These are phyloP conservation scores for Pyxicephalus adspersus DNA, from an alignment of 2,113 vertebrate species.

Conservation along the genomic window DNA sequence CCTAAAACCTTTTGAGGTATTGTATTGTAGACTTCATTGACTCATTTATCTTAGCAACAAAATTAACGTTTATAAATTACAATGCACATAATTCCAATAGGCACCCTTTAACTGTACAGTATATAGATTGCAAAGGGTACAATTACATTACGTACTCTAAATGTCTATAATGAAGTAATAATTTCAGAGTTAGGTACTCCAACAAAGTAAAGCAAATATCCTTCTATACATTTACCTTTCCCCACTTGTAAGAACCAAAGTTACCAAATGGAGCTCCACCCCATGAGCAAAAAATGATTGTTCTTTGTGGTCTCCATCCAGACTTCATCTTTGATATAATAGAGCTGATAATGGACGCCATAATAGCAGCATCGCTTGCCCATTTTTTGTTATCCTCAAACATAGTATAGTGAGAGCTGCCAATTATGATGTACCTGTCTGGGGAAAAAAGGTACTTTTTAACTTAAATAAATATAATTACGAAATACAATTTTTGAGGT, in stretches of 20 bases:
- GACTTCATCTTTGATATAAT: conserved; percentile 76
- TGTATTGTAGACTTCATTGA: no score
- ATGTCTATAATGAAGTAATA: no score
- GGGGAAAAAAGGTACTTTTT: conserved; percentile 57
- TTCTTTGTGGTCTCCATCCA: conserved; percentile 87
- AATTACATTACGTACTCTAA: no score
- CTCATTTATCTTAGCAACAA: no score
- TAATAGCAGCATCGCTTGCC: conserved; percentile 80
- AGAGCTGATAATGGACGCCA: conserved; percentile 82
- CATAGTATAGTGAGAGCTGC: conserved; percentile 77
- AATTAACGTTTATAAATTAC: no score
- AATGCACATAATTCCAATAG: no score
- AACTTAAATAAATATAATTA: neutral
- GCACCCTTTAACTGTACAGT: no score
- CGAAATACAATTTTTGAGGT: no score
- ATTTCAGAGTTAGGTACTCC: no score
- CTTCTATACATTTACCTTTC: conserved; percentile 76
- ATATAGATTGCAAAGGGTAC: no score
- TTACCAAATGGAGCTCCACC: conserved; percentile 84
- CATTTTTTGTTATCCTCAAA: conserved; percentile 68
- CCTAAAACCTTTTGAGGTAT: no score
- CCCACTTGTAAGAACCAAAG: conserved; percentile 92
- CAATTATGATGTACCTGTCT: conserved; percentile 88
- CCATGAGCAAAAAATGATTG: conserved; percentile 88
- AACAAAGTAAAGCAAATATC: no score